These are phyloP conservation scores for Drosophila setifemur DNA, from an alignment of 1,140 invertebrate genomes.

Conservation along the genomic window DNA sequence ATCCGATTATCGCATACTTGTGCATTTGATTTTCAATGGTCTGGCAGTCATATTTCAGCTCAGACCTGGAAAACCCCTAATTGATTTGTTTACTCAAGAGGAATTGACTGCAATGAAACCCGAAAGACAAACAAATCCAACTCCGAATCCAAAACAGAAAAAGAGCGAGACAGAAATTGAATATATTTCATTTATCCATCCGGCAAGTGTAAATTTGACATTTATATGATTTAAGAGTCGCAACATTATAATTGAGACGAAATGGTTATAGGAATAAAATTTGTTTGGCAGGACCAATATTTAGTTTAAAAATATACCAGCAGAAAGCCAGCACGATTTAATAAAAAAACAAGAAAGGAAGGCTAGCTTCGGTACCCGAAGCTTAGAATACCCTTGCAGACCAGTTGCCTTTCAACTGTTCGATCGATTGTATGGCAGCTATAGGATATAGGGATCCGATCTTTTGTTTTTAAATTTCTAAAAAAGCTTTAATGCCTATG, in stretches of 20 bases:
- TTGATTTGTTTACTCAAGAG: conserved; percentile 60
- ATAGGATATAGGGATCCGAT: no score
- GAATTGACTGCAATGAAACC: conserved; percentile 52
- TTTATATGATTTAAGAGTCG: conserved; percentile 54
- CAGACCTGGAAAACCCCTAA: conserved; percentile 24
- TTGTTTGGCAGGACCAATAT: no score
- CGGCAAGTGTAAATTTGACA: conserved; percentile 53
- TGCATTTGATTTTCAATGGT: conserved; percentile 30
- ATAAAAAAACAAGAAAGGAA: no score
- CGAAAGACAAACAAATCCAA: conserved; percentile 29
- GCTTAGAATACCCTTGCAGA: no score
- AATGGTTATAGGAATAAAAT: conserved; percentile 38
- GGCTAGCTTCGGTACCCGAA: no score
- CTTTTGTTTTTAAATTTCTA: no score
- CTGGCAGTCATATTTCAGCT: conserved; percentile 32
- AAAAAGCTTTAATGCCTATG: no score
- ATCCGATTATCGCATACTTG: conserved; percentile 37
- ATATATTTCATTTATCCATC: conserved; percentile 42
- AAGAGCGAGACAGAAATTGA: not conserved
- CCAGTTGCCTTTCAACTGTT: no score
- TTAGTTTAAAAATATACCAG: no score
- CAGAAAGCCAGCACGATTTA: no score
- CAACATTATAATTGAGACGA: conserved; percentile 55
- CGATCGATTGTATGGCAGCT: no score
- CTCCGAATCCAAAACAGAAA: conserved; percentile 6